Conservation (phyloP, 2,888 invertebrate species). For the Zaprionus obscuricornis region DNA sequence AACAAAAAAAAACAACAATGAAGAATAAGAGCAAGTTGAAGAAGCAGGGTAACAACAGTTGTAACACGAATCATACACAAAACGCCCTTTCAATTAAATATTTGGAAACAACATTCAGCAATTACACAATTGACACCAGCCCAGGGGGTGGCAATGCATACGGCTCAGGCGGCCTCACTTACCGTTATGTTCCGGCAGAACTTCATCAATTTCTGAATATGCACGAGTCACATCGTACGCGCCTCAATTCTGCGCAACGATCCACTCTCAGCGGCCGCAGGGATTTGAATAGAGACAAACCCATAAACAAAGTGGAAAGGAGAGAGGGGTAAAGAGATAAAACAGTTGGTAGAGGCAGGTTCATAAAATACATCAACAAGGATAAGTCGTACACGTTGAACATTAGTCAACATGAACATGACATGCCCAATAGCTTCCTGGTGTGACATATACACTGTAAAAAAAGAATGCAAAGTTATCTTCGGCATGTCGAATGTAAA, state of each 20-base stretch:
- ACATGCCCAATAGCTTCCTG: slow-evolving; percentile 44
- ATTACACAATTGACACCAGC: slow-evolving; percentile 80
- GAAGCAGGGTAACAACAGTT: too few species aligned
- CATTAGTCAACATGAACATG: slow-evolving; percentile 74
- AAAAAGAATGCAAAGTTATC: too few species aligned
- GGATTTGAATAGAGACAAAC: slow-evolving; percentile 64
- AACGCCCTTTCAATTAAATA: slow-evolving; percentile 82
- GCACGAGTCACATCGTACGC: slow-evolving; percentile 61
- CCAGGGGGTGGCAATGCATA: slow-evolving; percentile 33
- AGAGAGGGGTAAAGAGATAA: not conserved
- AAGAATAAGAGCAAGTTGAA: too few species aligned
- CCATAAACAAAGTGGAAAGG: not conserved
- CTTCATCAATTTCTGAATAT: slow-evolving; percentile 80
- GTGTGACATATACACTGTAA: not conserved
- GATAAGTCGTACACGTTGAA: slow-evolving; percentile 66
- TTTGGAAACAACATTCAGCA: slow-evolving; percentile 80
- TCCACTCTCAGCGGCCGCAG: slow-evolving; percentile 50
- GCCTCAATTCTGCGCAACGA: slow-evolving; percentile 59
- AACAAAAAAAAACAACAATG: too few species aligned
- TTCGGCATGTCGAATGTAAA: too few species aligned
- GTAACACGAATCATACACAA: slow-evolving; percentile 37
- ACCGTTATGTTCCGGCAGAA: slow-evolving; percentile 35
- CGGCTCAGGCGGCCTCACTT: not conserved
- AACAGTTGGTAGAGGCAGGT: slow-evolving; percentile 53
- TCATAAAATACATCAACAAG: slow-evolving; percentile 77